Percentiles rank a stretch among this genome's conserved stretches.
Evolutionary conservation across 2,888 invertebrate species (phyloP).

Genomic region (Plemyria rubiginata): DNA sequence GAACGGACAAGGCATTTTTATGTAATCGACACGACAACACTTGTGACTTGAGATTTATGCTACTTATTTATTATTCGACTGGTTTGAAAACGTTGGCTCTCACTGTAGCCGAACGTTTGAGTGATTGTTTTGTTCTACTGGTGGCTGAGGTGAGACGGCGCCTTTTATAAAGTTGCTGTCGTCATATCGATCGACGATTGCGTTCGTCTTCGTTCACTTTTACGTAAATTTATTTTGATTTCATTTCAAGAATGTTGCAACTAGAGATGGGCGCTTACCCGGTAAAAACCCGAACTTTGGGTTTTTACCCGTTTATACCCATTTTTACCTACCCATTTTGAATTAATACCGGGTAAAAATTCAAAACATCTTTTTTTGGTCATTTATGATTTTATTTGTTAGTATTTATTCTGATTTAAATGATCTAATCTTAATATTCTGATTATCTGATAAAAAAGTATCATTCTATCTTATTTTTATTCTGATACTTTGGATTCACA

Average conservation of each 20-base stretch:
- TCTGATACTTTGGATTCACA: too few species aligned
- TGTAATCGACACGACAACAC: slow-evolving; percentile 71
- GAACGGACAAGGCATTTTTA: slow-evolving; percentile 95
- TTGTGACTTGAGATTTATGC: slow-evolving; percentile 58
- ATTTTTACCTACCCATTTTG: too few species aligned
- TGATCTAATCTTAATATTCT: too few species aligned
- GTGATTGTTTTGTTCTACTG: slow-evolving; percentile 66
- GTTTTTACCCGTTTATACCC: too few species aligned
- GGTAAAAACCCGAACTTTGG: too few species aligned
- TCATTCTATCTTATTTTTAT: too few species aligned
- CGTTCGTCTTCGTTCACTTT: slow-evolving; percentile 57
- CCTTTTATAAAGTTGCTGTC: slow-evolving; percentile 82
- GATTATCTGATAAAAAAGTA: too few species aligned
- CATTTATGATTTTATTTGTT: too few species aligned
- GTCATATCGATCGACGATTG: slow-evolving; percentile 82
- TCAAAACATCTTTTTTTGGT: too few species aligned
- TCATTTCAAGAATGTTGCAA: slow-evolving; percentile 54
- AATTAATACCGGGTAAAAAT: too few species aligned
- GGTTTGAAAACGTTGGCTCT: slow-evolving; percentile 73
- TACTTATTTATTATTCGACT: slow-evolving; percentile 48
- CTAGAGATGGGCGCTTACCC: too few species aligned
- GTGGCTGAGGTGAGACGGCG: slow-evolving; percentile 56
- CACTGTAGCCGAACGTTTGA: slow-evolving; percentile 83
- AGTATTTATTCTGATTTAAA: too few species aligned
- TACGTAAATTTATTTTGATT: slow-evolving; percentile 69